Evolutionary conservation across 2,888 invertebrate genomes (phyloP).

Genomic region (Lepidochrysops patricia): DNA sequence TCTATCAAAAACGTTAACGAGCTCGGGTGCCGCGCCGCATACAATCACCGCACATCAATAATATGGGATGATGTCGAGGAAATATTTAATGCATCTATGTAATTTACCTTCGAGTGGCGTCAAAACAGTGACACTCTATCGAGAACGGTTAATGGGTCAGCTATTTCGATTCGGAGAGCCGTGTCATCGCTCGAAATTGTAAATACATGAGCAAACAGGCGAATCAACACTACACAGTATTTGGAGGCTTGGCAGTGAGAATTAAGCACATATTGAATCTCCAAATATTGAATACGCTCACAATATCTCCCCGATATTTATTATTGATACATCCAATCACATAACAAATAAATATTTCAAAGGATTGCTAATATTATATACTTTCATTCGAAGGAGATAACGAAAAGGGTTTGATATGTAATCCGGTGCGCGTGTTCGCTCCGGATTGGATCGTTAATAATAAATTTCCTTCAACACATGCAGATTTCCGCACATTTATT

Average conservation of each 20-base stretch:
- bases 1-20: slow-evolving; percentile 74
- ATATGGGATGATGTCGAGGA: slow-evolving; percentile 58
- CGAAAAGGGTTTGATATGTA: slow-evolving; percentile 8
- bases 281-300: not conserved
- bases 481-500: not conserved
- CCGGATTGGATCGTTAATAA: slow-evolving; percentile 10
- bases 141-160: slow-evolving; percentile 9
- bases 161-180: not conserved
- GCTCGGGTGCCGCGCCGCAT: slow-evolving; percentile 63
- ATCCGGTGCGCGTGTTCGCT: slow-evolving; percentile 3
- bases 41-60: slow-evolving; percentile 62
- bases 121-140: slow-evolving; percentile 36
- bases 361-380: slow-evolving; percentile 4
- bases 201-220: not conserved
- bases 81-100: slow-evolving; percentile 38
- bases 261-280: not conserved
- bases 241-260: not conserved
- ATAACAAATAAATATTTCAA: slow-evolving; percentile 2
- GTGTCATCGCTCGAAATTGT: not conserved
- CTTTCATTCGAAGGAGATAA: not conserved
- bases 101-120: slow-evolving; percentile 39
- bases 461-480: slow-evolving; percentile 8
- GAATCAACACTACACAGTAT: not conserved
- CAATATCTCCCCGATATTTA: not conserved
- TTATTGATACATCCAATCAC: not conserved